Conservation (phyloP, 2,888 invertebrate genomes). For the Tinea semifulvella region DNA sequence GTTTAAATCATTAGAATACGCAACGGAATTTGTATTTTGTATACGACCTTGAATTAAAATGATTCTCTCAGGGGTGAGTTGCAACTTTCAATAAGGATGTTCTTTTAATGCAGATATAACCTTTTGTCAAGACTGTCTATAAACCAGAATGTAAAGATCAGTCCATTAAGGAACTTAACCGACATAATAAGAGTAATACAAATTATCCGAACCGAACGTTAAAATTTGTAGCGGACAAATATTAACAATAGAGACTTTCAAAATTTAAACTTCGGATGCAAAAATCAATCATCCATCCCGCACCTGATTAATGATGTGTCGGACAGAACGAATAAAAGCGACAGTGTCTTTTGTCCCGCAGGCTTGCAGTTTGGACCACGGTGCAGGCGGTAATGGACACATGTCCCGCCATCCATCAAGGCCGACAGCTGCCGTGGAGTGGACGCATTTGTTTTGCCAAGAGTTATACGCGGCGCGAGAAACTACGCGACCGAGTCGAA, state of each 20-base stretch:
- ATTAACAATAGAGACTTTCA: constrained; percentile 6
- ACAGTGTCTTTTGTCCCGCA: constrained; percentile 29
- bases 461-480: constrained; percentile 31
- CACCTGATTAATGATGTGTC: constrained; percentile 14
- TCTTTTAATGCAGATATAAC: no score
- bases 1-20: no score
- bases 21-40: no score
- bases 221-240: neutral
- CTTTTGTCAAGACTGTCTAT: no score
- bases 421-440: constrained; percentile 44
- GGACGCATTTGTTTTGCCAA: constrained; percentile 33
- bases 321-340: constrained; percentile 5
- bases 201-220: no score
- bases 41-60: no score
- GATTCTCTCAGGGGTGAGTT: no score
- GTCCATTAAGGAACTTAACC: no score
- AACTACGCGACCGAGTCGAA: constrained; percentile 3
- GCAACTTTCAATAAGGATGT: no score
- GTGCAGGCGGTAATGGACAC: constrained; percentile 47
- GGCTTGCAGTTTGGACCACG: constrained; percentile 24
- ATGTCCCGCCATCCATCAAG: constrained; percentile 58
- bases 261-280: neutral
- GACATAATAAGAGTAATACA: no score
- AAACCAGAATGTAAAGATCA: no score
- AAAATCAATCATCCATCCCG: constrained; percentile 11